Evolutionary conservation across 1,140 invertebrate species (phyloP).

Genomic region (Zaprionus ornatus): DNA sequence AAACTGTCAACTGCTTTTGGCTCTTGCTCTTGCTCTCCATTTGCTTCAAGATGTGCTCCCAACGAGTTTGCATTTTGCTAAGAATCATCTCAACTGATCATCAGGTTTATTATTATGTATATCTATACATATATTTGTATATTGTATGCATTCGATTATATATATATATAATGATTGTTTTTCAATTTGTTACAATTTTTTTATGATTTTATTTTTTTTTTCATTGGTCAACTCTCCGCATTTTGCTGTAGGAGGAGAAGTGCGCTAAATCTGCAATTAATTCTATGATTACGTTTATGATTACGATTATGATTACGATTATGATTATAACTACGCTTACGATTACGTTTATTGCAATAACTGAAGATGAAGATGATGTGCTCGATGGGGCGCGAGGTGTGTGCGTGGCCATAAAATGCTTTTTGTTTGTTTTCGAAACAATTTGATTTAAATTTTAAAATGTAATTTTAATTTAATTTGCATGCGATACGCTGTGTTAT

Average conservation of each 20-base stretch:
- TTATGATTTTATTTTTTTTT: background rate
- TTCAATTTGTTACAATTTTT: conserved; percentile 29
- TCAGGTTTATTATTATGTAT: conserved; percentile 38
- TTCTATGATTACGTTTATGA: conserved; percentile 8
- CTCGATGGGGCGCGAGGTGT: conserved; percentile 28
- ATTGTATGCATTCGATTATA: conserved; percentile 25
- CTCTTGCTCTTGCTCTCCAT: conserved; percentile 33
- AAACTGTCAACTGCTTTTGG: conserved; percentile 28
- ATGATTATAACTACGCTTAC: conserved; percentile 3
- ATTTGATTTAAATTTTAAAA: conserved; percentile 48
- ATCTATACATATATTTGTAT: conserved; percentile 20
- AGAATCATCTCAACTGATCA: conserved; percentile 39
- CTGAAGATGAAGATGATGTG: conserved; percentile 21
- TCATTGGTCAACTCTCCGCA: background rate
- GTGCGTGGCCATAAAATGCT: conserved; percentile 62
- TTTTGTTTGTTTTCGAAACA: conserved; percentile 53
- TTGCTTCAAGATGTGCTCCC: conserved; percentile 44
- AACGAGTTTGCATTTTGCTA: conserved; percentile 53
- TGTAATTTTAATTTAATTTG: conserved; percentile 67
- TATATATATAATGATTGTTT: conserved; percentile 26
- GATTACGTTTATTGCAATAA: conserved; percentile 39
- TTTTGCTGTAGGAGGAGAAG: conserved; percentile 16
- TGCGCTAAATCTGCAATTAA: background rate
- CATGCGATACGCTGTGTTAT: conserved; percentile 71
- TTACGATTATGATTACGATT: conserved; percentile 17